These are phyloP conservation scores for Lates calcarifer DNA, from an alignment of 2,113 vertebrate species.

Conservation along the genomic window DNA sequence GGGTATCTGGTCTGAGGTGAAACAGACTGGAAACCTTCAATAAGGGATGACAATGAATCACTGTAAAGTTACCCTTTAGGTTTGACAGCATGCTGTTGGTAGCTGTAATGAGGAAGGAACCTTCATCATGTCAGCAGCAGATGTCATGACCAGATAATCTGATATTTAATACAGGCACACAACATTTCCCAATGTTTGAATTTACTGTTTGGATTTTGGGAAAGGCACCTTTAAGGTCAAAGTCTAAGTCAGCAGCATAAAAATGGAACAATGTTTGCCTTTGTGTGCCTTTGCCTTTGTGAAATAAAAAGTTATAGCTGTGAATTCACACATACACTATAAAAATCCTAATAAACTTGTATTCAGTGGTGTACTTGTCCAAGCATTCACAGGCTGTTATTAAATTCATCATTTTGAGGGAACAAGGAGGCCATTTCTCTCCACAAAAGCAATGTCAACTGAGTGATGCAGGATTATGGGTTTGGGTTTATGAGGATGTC, in stretches of 20 bases:
- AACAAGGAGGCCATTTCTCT: constrained; percentile 45
- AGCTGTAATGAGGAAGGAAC: not conserved
- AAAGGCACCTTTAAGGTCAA: constrained; percentile 42
- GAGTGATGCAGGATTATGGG: constrained; percentile 29
- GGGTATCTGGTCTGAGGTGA: not conserved
- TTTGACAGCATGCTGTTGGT: not conserved
- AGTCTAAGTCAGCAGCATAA: constrained; percentile 6
- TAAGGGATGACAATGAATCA: too few species aligned
- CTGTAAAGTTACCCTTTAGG: not conserved
- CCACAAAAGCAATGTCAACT: constrained; percentile 29
- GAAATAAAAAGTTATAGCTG: constrained; percentile 44
- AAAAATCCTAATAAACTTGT: constrained; percentile 34
- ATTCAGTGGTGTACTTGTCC: not conserved
- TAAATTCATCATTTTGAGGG: constrained; percentile 41
- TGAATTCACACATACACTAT: constrained; percentile 28
- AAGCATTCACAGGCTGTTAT: constrained; percentile 14
- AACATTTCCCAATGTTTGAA: not conserved
- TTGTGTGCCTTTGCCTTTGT: constrained; percentile 8
- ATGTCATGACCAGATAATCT: not conserved
- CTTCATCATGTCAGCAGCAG: not conserved
- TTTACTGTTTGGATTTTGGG: constrained; percentile 6
- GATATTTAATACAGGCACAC: constrained; percentile 9
- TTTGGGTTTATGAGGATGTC: constrained; percentile 35
- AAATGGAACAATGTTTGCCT: constrained; percentile 18
- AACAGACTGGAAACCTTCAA: not conserved